Evolutionary conservation across 2,797 vertebrate species (phyloP).

Genomic region (Onychomys torridus): DNA sequence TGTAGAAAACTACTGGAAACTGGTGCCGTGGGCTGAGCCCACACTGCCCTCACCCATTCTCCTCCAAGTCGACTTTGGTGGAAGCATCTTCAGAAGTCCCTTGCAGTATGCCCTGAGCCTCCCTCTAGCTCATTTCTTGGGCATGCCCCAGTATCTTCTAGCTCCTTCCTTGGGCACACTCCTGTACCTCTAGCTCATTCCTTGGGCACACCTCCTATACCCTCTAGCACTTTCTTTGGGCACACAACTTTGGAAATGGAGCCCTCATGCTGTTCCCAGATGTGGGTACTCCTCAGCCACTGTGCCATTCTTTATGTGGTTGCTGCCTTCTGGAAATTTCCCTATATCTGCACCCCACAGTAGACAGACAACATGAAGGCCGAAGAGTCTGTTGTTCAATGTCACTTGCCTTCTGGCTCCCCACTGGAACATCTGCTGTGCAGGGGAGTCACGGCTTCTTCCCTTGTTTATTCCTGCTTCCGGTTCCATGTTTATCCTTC

Average conservation of each 20-base stretch:
- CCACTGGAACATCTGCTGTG: neutral
- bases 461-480: conserved; percentile 23
- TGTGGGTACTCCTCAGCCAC: neutral
- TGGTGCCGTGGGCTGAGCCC: neutral
- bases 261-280: neutral
- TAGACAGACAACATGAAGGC: neutral
- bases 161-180: neutral
- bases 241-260: neutral
- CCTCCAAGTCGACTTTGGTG: neutral
- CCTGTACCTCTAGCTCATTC: neutral
- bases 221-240: neutral
- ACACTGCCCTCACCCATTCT: neutral
- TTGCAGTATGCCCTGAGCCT: neutral
- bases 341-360: neutral
- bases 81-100: neutral
- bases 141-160: neutral
- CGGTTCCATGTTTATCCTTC: neutral
- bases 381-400: neutral
- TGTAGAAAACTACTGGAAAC: neutral
- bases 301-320: neutral
- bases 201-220: neutral
- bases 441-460: neutral
- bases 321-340: conserved; percentile 6
- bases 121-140: neutral
- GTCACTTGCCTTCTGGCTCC: neutral